Evolutionary conservation across 2,797 vertebrate genomes (phyloP).

Genomic region (Hemitrygon akajei): DNA sequence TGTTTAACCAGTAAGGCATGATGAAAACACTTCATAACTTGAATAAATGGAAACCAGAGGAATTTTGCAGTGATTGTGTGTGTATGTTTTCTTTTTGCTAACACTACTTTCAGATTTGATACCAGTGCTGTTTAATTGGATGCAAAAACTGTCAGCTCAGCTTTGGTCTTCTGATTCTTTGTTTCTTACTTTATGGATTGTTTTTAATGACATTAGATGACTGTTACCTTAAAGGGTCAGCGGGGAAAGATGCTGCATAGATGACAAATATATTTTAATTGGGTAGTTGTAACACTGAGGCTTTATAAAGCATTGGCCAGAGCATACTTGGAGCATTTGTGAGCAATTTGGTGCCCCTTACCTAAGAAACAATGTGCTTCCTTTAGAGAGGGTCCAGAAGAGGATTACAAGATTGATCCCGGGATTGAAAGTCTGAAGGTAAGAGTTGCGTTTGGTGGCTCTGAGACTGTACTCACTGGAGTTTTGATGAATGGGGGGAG

Average conservation of each 20-base stretch:
- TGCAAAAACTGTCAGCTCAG: background rate
- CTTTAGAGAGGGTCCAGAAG: too few species aligned
- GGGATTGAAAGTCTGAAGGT: too few species aligned
- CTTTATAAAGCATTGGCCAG: too few species aligned
- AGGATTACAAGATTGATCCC: too few species aligned
- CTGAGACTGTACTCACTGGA: too few species aligned
- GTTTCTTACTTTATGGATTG: too few species aligned
- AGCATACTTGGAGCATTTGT: too few species aligned
- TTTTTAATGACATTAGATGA: background rate
- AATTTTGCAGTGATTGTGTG: background rate
- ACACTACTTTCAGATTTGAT: constrained; percentile 1
- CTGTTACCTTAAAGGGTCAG: background rate
- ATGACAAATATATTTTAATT: background rate
- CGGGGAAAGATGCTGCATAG: background rate
- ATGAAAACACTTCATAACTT: constrained; percentile 17
- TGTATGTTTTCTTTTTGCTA: background rate
- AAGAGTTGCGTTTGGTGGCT: too few species aligned
- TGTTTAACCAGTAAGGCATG: background rate
- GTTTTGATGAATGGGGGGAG: too few species aligned
- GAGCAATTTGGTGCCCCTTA: too few species aligned
- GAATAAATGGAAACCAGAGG: background rate
- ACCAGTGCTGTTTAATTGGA: background rate
- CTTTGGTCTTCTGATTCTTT: background rate
- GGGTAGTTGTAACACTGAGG: too few species aligned
- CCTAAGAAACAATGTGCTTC: too few species aligned